phyloP scores from a whole-genome alignment of 1,140 invertebrate species.

The Cydia strobilella region DNA sequence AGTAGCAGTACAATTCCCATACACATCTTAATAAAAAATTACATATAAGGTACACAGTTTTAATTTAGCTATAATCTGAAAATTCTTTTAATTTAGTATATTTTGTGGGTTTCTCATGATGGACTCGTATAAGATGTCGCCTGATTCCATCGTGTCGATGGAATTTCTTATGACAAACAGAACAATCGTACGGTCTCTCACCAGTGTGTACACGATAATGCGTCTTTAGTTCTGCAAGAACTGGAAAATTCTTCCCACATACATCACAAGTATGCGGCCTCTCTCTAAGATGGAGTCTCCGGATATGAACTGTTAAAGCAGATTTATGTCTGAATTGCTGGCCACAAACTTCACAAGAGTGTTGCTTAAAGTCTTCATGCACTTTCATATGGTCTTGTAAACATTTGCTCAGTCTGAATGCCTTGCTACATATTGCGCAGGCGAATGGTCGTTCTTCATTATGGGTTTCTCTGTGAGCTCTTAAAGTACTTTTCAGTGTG shows the following conservation, averaged over 20 bases:
- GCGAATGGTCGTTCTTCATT: neutral
- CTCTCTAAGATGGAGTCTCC: neutral
- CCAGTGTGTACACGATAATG: neutral
- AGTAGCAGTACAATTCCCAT: no score
- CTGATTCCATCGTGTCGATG: slow-evolving; percentile 7
- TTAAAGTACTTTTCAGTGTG: neutral
- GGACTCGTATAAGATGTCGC: neutral
- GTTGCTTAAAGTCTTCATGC: neutral
- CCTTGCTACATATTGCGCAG: neutral
- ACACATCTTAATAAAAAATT: no score
- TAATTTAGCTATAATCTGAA: neutral
- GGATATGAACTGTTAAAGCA: neutral
- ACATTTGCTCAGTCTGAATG: slow-evolving; percentile 1
- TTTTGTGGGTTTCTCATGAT: slow-evolving; percentile 5
- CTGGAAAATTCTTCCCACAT: neutral
- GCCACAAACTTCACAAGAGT: neutral
- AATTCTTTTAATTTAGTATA: slow-evolving; percentile 9
- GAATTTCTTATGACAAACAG: neutral
- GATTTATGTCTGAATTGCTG: slow-evolving; percentile 9
- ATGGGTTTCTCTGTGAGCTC: slow-evolving; percentile 4
- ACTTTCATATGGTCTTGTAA: slow-evolving; percentile 8
- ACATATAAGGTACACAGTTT: neutral
- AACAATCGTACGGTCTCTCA: neutral
- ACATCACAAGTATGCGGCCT: slow-evolving; percentile 9
- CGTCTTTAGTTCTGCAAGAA: slow-evolving; percentile 2